Evolutionary conservation across 1,140 invertebrate species (phyloP).

Genomic region (Orchestia grillus): DNA sequence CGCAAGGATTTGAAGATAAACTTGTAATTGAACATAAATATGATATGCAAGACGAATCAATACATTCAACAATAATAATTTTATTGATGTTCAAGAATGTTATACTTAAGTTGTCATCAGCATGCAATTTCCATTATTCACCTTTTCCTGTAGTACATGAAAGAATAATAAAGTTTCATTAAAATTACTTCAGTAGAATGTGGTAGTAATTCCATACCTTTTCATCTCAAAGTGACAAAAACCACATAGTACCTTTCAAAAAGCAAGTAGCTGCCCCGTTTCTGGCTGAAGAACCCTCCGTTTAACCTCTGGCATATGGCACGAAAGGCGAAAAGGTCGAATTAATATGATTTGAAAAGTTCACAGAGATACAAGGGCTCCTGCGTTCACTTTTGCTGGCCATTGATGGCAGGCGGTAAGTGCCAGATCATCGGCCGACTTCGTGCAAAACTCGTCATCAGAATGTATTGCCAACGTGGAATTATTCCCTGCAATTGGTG

Average conservation of each 20-base stretch:
- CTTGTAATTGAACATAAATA: no score
- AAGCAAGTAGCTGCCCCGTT: not conserved
- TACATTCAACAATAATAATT: no score
- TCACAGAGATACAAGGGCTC: constrained; percentile 21
- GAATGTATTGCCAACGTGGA: not conserved
- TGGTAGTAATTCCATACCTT: not conserved
- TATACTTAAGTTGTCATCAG: not conserved
- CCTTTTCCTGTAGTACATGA: not conserved
- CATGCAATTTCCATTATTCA: not conserved
- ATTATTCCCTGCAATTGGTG: not conserved
- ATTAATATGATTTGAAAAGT: constrained; percentile 45
- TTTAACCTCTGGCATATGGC: constrained; percentile 34
- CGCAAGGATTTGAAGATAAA: no score
- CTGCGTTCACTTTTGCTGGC: not conserved
- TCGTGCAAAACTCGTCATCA: not conserved
- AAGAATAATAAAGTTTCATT: not conserved
- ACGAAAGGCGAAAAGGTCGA: constrained; percentile 31
- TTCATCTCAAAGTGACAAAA: not conserved
- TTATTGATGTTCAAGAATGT: no score
- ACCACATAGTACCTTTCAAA: not conserved
- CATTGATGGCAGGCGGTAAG: not conserved
- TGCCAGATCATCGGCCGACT: not conserved
- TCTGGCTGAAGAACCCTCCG: not conserved
- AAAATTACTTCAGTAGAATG: not conserved
- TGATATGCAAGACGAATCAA: no score